phyloP scores from a whole-genome alignment of 2,113 vertebrate species.

The Dicerorhinus sumatrensis region DNA sequence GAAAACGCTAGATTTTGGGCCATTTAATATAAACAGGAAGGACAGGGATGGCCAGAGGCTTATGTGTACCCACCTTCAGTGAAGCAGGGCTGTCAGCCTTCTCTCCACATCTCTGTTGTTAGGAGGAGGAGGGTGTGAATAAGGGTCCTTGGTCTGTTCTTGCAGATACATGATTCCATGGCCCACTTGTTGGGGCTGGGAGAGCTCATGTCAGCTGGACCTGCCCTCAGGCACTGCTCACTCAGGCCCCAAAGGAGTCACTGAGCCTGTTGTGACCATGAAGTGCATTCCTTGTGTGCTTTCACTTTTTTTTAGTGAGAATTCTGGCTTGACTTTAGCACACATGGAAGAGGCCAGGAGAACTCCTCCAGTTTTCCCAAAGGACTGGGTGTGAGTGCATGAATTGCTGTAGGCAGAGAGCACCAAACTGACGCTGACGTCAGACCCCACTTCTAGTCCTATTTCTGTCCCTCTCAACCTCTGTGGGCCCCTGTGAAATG shows the following conservation, averaged over 20 bases:
- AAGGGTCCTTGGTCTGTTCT: background rate
- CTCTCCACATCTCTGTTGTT: background rate
- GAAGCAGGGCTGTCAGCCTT: background rate
- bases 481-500: background rate
- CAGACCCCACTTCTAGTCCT: background rate
- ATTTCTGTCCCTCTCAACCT: background rate
- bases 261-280: background rate
- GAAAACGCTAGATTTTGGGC: background rate
- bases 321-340: background rate
- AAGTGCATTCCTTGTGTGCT: background rate
- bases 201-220: background rate
- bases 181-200: background rate
- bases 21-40: slow-evolving; percentile 38
- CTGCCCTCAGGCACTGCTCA: background rate
- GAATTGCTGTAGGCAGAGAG: background rate
- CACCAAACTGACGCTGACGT: background rate
- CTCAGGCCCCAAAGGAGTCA: background rate
- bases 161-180: background rate
- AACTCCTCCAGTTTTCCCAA: background rate
- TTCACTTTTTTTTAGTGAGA: background rate
- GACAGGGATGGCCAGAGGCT: background rate
- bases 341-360: background rate
- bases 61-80: background rate
- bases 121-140: background rate
- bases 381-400: background rate